Evolutionary conservation across 2,888 invertebrate species (phyloP), one percentile per base, ranked within the genome.

Genomic region (Bellardia pandia): DNA sequence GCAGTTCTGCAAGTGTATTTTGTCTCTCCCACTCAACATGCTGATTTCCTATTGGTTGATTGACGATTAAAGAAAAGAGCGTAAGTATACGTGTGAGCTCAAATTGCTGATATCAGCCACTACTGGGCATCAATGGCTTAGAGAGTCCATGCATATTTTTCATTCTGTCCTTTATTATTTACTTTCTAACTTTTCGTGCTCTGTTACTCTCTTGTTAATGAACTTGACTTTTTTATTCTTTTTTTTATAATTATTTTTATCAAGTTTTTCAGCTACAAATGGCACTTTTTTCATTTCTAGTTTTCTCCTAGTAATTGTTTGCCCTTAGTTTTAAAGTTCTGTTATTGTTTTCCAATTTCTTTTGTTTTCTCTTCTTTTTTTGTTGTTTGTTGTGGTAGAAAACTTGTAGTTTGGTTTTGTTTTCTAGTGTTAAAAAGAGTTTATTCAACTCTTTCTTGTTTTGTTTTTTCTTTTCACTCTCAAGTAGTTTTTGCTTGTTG

Each of bases 271-370:
- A 64, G 48, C 42, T 78, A 75, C 60, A 82, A 83, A 78, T 80
- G 76, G 45, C 51, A 71, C 48, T 82, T 77, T 75, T 45, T 23
- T 23, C n/a, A 23, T 23, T 23, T 23, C 64, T 62, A 30, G 9
- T 62, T 82, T 66, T 68, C 68, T 71, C 51, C 16, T 7, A 2
- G 2, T 51, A 13, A 2, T n/a, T 68, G 69, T 33, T 14, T 53
- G 53, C 74, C 11, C 51, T 7, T 64, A 56, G 9, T 40, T 71
- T 23, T 48, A 45, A 76, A 76, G 51, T 83, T 77, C 45, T 86
- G 81, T 75, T 88, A 78, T 84, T 88, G 85, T 84, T 85, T 80
- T 85, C 42, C 69, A 77, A 71, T 87, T 78, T 71, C 53, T 48
- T 58, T 68, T 60, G 37, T 81, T 77, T 40, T 40, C 33, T 62